Conservation (phyloP, 2,113 vertebrate species). For the Anarhynchus alexandrinus region DNA sequence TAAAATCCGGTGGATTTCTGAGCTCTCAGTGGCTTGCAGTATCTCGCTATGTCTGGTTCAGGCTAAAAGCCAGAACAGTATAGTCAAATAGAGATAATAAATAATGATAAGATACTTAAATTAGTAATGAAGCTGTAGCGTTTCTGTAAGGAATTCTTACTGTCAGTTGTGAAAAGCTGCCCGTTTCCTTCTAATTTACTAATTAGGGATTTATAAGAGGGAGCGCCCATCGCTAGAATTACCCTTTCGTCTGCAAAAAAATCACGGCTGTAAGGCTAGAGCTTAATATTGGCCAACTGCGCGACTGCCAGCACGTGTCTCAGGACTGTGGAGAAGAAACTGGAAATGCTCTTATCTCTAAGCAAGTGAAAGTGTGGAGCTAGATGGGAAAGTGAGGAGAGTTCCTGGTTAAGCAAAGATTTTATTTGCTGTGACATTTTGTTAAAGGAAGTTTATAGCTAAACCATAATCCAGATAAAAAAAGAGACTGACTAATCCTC, state of each 20-base stretch:
- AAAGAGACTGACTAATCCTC: neutral
- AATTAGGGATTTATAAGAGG: neutral
- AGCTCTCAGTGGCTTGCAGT: neutral
- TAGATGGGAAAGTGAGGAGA: neutral
- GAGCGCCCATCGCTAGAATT: neutral
- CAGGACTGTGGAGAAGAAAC: neutral
- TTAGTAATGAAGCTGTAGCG: neutral
- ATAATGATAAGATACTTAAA: neutral
- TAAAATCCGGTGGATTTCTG: neutral
- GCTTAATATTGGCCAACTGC: neutral
- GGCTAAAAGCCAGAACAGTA: neutral
- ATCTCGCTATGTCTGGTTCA: neutral
- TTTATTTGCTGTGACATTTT: neutral
- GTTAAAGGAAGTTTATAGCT: neutral
- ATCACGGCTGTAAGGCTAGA: neutral
- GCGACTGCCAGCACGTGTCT: neutral
- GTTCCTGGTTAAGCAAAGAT: neutral
- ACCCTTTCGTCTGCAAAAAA: neutral
- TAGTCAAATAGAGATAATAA: neutral
- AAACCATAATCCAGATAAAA: neutral
- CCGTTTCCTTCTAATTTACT: neutral
- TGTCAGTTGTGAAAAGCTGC: neutral
- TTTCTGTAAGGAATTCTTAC: neutral
- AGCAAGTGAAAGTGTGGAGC: neutral
- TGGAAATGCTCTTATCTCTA: neutral